Evolutionary conservation across 1,140 invertebrate genomes (phyloP).

Genomic region (Saccostrea glomerata): DNA sequence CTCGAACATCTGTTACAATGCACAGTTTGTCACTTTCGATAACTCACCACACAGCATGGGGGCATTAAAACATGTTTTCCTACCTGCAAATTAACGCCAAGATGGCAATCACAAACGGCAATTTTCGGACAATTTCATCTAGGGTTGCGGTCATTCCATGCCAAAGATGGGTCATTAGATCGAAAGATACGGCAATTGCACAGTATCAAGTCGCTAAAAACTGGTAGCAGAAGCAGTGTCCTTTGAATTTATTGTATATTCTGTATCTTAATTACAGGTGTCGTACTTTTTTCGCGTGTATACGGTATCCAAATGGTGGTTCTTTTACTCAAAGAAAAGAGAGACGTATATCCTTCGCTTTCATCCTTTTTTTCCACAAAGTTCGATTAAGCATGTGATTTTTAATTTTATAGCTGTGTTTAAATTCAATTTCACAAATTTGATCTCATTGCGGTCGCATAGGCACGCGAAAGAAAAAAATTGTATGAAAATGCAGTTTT

Average conservation of each 20-base stretch:
- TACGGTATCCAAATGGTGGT: background rate
- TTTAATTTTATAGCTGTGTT: background rate
- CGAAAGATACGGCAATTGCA: slow-evolving; percentile 25
- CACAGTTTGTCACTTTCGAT: slow-evolving; percentile 29
- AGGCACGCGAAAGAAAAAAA: background rate
- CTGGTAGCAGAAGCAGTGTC: background rate
- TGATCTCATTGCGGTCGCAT: background rate
- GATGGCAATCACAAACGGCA: background rate
- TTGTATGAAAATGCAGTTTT: background rate
- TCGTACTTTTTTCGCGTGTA: background rate
- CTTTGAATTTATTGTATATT: background rate
- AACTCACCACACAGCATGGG: slow-evolving; percentile 15
- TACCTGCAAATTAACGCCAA: slow-evolving; percentile 22
- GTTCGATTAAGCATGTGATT: background rate
- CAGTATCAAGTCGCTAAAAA: slow-evolving; percentile 8
- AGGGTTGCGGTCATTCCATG: background rate
- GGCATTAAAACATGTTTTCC: slow-evolving; percentile 28
- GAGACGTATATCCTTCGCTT: background rate
- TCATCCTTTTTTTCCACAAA: background rate
- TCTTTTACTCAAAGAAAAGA: background rate
- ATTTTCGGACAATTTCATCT: slow-evolving; percentile 11
- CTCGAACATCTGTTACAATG: slow-evolving; percentile 9
- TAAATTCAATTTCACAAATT: background rate
- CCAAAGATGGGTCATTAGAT: background rate
- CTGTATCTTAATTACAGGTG: background rate